Evolutionary conservation across 1,140 invertebrate genomes (phyloP).

Genomic region (Elymnias hypermnestra): DNA sequence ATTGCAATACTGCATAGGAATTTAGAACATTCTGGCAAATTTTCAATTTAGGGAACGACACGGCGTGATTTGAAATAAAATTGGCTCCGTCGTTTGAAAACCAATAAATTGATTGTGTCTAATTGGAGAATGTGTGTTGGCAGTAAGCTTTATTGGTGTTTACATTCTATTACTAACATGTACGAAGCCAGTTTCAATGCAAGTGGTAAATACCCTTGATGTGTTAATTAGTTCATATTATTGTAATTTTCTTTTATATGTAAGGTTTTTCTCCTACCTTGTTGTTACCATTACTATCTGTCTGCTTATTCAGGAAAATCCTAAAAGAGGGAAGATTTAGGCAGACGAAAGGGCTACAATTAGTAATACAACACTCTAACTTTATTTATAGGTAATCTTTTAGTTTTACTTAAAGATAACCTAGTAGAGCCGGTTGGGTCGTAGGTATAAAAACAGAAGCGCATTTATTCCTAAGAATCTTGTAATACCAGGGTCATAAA

Average conservation of each 20-base stretch:
- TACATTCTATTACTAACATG: constrained; percentile 7
- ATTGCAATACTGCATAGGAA: constrained; percentile 17
- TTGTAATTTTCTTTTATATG: too few species aligned
- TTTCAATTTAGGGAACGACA: constrained; percentile 33
- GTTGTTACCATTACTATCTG: too few species aligned
- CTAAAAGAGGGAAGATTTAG: too few species aligned
- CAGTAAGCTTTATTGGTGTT: constrained; percentile 15
- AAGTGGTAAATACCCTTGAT: neutral
- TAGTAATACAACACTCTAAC: too few species aligned
- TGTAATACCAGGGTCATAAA: constrained; percentile 16
- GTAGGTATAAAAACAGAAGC: constrained; percentile 16
- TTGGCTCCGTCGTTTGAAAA: constrained; percentile 21
- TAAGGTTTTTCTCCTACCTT: too few species aligned
- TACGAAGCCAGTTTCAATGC: neutral
- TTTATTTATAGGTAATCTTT: too few species aligned
- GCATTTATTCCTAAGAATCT: constrained; percentile 12
- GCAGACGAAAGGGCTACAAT: too few species aligned
- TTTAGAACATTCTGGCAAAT: constrained; percentile 23
- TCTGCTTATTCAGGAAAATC: too few species aligned
- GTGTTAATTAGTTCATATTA: too few species aligned
- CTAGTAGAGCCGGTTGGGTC: neutral
- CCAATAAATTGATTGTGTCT: constrained; percentile 23
- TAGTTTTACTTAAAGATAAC: too few species aligned
- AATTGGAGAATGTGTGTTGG: constrained; percentile 21
- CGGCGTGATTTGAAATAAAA: constrained; percentile 13